phyloP scores from a whole-genome alignment of 2,797 vertebrate species.

The Smutsia gigantea region DNA sequence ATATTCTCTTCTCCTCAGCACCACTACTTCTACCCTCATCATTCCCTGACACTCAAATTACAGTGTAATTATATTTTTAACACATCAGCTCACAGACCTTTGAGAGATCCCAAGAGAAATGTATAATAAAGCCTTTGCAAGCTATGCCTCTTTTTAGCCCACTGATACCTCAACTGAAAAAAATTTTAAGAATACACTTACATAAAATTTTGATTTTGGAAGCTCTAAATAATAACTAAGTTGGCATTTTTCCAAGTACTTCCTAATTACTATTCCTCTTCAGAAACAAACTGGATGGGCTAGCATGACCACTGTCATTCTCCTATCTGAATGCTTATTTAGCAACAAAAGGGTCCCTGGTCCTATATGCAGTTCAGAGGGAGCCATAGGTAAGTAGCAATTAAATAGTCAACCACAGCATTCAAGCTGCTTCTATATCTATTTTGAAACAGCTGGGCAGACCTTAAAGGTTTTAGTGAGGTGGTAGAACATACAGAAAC shows the following conservation, averaged over 20 bases:
- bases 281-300: not conserved
- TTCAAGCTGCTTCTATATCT: not conserved
- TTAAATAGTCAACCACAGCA: not conserved
- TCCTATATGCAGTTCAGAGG: not conserved
- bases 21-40: not conserved
- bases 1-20: not conserved
- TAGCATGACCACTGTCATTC: accelerated
- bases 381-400: not conserved
- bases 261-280: not conserved
- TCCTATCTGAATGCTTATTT: not conserved
- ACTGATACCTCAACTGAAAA: not conserved
- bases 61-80: constrained; percentile 38
- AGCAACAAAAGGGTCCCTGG: not conserved
- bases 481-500: not conserved
- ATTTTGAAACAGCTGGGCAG: not conserved
- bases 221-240: not conserved
- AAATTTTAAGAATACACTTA: not conserved
- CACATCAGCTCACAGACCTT: not conserved
- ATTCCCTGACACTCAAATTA: not conserved
- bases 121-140: not conserved
- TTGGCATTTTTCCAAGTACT: not conserved
- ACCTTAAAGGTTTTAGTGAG: too few relatives aligned
- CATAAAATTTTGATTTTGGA: not conserved
- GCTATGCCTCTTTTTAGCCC: not conserved
- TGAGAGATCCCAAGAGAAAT: not conserved